phyloP scores from a whole-genome alignment of 1,140 invertebrate species.

The Radopholus similis region DNA sequence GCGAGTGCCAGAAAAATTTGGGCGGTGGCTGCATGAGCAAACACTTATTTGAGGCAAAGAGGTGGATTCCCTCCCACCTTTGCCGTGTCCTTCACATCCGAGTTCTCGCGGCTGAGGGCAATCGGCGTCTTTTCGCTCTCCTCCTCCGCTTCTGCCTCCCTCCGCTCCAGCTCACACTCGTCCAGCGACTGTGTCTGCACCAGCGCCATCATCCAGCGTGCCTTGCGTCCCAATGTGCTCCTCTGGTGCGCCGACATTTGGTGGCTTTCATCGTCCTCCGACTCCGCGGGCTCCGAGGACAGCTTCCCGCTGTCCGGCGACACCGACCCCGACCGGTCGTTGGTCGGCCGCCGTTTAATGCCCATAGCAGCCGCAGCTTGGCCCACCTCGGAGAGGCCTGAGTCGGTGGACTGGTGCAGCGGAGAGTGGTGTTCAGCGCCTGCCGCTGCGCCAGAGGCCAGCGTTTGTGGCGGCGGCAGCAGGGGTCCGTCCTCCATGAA shows the following conservation, averaged over 20 bases:
- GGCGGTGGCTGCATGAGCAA: no score
- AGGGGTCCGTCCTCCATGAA: constrained; percentile 39
- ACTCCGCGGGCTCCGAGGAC: constrained; percentile 7
- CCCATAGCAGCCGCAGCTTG: constrained; percentile 1
- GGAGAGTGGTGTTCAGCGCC: not conserved
- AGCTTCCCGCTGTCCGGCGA: constrained; percentile 17
- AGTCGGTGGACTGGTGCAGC: constrained; percentile 48
- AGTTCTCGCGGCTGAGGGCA: constrained; percentile 36
- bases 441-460: not conserved
- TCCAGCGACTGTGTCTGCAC: constrained; percentile 5
- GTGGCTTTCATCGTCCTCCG: constrained; percentile 8
- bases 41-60: no score
- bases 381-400: constrained; percentile 41
- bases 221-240: not conserved
- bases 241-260: not conserved
- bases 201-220: not conserved
- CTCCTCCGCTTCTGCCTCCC: no score
- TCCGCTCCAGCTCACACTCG: not conserved
- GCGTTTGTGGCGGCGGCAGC: constrained; percentile 1
- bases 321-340: not conserved
- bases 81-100: constrained; percentile 29
- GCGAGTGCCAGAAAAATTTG: no score
- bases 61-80: not conserved
- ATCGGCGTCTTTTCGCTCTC: constrained; percentile 20
- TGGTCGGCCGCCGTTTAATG: constrained; percentile 1